phyloP scores from a whole-genome alignment of 2,113 vertebrate species.

The Leptobrachium ailaonicum region DNA sequence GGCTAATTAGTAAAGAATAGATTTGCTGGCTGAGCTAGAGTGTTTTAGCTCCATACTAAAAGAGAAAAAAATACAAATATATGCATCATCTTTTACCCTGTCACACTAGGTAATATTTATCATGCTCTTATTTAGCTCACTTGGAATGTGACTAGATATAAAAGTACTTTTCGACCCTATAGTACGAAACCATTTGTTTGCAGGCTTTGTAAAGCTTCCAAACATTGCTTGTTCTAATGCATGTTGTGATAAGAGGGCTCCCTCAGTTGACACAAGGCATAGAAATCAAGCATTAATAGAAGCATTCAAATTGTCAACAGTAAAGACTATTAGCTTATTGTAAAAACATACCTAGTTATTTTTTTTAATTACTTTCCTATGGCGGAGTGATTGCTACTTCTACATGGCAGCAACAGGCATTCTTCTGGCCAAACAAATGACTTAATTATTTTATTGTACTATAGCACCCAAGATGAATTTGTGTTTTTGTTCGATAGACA shows the following conservation, averaged over 20 bases:
- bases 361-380: not conserved
- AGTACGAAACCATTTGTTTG: not conserved
- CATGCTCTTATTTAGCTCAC: not conserved
- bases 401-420: not conserved
- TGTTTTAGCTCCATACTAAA: too few relatives aligned
- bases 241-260: conserved; percentile 45
- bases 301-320: not conserved
- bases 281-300: conserved; percentile 9
- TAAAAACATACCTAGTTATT: not conserved
- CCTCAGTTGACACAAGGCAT: not conserved
- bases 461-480: not conserved
- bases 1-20: too few relatives aligned
- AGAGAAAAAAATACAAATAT: too few relatives aligned
- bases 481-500: not conserved
- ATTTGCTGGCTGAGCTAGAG: too few relatives aligned
- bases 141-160: not conserved
- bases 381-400: not conserved
- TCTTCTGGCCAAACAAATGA: not conserved
- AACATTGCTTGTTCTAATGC: not conserved
- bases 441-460: not conserved
- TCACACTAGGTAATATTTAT: not conserved
- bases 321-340: not conserved
- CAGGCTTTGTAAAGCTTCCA: not conserved
- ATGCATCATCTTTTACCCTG: too few relatives aligned
- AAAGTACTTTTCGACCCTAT: not conserved